These are phyloP conservation scores for Bombus waltoni DNA, from an alignment of 1,140 invertebrate species.

Conservation along the genomic window DNA sequence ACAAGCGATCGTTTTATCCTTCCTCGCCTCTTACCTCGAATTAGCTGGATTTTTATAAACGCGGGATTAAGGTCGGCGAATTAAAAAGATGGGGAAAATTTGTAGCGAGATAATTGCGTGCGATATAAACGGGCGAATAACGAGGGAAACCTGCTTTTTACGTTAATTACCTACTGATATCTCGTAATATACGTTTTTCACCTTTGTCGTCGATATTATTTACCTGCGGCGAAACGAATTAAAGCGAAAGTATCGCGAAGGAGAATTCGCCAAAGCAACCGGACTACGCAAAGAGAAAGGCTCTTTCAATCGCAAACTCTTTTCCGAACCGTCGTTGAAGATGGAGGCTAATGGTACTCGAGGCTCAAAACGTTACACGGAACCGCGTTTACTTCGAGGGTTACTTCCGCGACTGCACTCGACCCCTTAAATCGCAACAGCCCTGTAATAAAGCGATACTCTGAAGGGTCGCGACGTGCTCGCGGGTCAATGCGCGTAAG, in stretches of 20 bases:
- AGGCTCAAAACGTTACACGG: background rate
- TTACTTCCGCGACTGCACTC: background rate
- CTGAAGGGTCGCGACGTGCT: conserved; percentile 16
- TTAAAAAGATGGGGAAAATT: background rate
- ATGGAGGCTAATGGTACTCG: conserved; percentile 10
- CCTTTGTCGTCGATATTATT: background rate
- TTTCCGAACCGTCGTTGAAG: background rate
- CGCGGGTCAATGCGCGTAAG: conserved; percentile 30
- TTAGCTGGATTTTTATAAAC: background rate
- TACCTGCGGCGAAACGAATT: background rate
- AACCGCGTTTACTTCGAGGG: conserved; percentile 27
- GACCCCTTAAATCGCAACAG: conserved; percentile 22
- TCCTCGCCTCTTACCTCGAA: conserved; percentile 6
- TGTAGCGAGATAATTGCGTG: background rate
- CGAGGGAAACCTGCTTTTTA: background rate
- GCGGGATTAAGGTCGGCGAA: background rate
- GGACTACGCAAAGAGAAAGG: background rate
- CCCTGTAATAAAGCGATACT: conserved; percentile 10
- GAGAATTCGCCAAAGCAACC: background rate
- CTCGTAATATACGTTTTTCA: background rate
- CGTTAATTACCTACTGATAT: background rate
- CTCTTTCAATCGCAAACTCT: background rate
- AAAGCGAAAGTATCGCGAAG: background rate
- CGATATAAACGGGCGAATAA: background rate
- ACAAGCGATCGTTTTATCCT: background rate